Conservation (phyloP, 2,113 vertebrate genomes). For the Rhinolophus sinicus region DNA sequence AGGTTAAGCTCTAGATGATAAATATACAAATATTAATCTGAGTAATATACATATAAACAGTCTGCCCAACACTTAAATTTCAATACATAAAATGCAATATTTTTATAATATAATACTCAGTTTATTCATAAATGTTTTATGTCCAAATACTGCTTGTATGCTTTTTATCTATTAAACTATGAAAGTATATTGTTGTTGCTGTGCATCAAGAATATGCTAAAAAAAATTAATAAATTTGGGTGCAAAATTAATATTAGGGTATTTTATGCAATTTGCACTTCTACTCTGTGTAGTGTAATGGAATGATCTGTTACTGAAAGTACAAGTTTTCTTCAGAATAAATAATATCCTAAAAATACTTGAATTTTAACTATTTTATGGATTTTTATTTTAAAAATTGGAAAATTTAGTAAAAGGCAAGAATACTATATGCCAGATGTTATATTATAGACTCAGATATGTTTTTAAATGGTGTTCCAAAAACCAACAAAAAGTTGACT, state of each 20-base stretch:
- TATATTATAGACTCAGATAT: slow-evolving; percentile 53
- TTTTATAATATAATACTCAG: not conserved
- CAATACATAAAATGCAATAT: not conserved
- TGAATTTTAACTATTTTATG: slow-evolving; percentile 74
- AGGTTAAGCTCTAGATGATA: not conserved
- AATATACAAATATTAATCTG: not conserved
- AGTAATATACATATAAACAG: not conserved
- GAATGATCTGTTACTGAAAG: not conserved
- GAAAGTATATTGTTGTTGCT: not conserved
- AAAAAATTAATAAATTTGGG: not conserved
- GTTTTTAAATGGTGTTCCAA: slow-evolving; percentile 75
- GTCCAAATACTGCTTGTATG: not conserved
- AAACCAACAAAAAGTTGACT: slow-evolving; percentile 74
- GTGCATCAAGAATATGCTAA: not conserved
- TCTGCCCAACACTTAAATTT: not conserved
- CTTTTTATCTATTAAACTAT: not conserved
- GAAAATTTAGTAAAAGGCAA: slow-evolving; percentile 56
- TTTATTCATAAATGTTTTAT: not conserved
- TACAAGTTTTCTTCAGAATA: not conserved
- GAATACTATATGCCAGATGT: slow-evolving; percentile 71
- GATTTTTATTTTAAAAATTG: slow-evolving; percentile 70
- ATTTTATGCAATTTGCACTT: not conserved
- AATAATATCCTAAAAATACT: not conserved
- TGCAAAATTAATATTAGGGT: not conserved
- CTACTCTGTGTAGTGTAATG: not conserved